Percentiles rank a stretch among this genome's conserved stretches.
Conservation (phyloP, 2,888 invertebrate species). For the Furcula furcula region DNA sequence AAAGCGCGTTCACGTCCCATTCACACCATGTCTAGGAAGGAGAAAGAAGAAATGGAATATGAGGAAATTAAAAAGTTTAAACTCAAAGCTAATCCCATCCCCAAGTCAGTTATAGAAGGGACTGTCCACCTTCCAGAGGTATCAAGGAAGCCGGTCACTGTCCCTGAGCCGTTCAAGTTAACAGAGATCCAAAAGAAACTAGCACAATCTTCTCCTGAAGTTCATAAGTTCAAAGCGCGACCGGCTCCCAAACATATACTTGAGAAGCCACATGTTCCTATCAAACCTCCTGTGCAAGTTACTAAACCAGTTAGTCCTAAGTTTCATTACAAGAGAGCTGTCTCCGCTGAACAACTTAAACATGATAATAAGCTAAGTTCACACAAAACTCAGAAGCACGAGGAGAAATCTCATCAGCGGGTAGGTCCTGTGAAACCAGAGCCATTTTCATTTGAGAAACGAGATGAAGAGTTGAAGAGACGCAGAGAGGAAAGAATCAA, state of each 20-base stretch:
- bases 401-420: slow-evolving; percentile 38
- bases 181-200: slow-evolving; percentile 78
- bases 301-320: slow-evolving; percentile 61
- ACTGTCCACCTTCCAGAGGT: slow-evolving; percentile 72
- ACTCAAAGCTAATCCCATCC: slow-evolving; percentile 86
- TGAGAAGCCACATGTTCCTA: slow-evolving; percentile 62
- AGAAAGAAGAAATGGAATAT: slow-evolving; percentile 83
- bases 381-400: slow-evolving; percentile 30
- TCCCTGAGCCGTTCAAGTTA: slow-evolving; percentile 84
- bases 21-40: slow-evolving; percentile 79
- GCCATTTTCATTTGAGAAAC: slow-evolving; percentile 87
- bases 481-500: slow-evolving; percentile 84
- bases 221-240: slow-evolving; percentile 80
- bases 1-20: slow-evolving; percentile 78
- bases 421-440: slow-evolving; percentile 56
- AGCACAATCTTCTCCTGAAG: slow-evolving; percentile 33
- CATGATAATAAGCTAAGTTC: slow-evolving; percentile 21
- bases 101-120: slow-evolving; percentile 80
- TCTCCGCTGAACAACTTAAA: slow-evolving; percentile 40
- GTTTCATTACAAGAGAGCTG: slow-evolving; percentile 55
- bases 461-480: slow-evolving; percentile 80
- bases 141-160: slow-evolving; percentile 78
- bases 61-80: slow-evolving; percentile 85
- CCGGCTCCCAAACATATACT: slow-evolving; percentile 82
- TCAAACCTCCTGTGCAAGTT: slow-evolving; percentile 45